Conservation (phyloP, 2,797 vertebrate genomes). For the Clarias fuscus region DNA sequence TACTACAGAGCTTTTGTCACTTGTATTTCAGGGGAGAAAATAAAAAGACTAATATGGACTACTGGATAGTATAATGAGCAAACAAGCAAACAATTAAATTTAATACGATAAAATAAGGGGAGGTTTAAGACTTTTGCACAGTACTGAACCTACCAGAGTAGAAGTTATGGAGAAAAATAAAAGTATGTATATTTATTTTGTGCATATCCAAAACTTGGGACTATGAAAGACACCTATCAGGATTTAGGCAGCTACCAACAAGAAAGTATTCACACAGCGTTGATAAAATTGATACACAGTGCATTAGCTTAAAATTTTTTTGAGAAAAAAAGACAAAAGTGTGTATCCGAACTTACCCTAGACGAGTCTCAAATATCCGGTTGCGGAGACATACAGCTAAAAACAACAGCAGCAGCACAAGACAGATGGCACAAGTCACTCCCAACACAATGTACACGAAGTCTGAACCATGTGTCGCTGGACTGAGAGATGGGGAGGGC, state of each 20-base stretch:
- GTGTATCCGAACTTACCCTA: slow-evolving; percentile 74
- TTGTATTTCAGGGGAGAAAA: not conserved
- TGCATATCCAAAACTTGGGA: not conserved
- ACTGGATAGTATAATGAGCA: not conserved
- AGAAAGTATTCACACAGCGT: not conserved
- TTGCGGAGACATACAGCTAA: slow-evolving; percentile 74
- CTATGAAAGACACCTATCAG: not conserved
- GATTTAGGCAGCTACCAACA: not conserved
- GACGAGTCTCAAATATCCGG: slow-evolving; percentile 74
- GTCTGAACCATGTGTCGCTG: slow-evolving; percentile 69
- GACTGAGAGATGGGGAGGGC: slow-evolving; percentile 76
- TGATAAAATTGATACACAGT: not conserved
- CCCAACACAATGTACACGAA: slow-evolving; percentile 76
- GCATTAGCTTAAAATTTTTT: too few relatives aligned
- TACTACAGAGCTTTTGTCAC: not conserved
- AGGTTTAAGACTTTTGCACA: not conserved
- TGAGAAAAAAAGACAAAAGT: not conserved
- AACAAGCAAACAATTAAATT: too few relatives aligned
- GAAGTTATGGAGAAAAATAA: not conserved
- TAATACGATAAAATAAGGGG: too few relatives aligned
- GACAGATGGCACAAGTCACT: slow-evolving; percentile 74
- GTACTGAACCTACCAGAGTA: not conserved
- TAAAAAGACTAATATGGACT: not conserved
- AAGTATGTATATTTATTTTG: not conserved
- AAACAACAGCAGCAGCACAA: slow-evolving; percentile 79